Evolutionary conservation across 2,113 vertebrate genomes (phyloP).

Genomic region (Trichechus manatus): DNA sequence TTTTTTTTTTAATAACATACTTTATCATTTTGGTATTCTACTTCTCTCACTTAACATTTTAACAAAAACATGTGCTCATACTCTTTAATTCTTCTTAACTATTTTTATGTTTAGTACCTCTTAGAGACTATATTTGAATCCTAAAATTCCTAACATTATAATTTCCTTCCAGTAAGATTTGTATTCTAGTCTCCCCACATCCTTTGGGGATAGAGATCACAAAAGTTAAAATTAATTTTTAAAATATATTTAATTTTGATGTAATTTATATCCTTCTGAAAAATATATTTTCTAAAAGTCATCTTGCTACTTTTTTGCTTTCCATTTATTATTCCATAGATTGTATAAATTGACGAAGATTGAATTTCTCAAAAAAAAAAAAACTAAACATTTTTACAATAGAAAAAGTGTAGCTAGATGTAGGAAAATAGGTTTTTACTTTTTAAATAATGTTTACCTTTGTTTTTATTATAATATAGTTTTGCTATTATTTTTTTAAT

Average conservation of each 20-base stretch:
- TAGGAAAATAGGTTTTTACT: neutral
- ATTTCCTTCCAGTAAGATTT: slow-evolving; percentile 38
- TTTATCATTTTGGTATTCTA: neutral
- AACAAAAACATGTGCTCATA: neutral
- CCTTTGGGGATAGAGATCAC: neutral
- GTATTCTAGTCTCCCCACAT: neutral
- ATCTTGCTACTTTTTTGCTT: slow-evolving; percentile 41
- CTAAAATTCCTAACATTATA: neutral
- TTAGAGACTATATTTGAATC: neutral
- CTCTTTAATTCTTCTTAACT: neutral
- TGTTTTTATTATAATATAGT: neutral
- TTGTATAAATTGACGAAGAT: slow-evolving; percentile 34
- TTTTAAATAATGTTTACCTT: neutral
- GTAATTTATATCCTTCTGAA: neutral
- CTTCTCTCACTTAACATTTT: neutral
- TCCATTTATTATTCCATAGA: slow-evolving; percentile 21
- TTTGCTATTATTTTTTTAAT: slow-evolving; percentile 25
- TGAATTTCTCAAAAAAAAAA: neutral
- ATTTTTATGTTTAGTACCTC: neutral
- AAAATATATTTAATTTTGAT: slow-evolving; percentile 25
- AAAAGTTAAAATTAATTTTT: neutral
- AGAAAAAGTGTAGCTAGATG: neutral
- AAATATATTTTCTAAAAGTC: slow-evolving; percentile 50
- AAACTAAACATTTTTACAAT: neutral
- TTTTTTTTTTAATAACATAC: neutral